These are phyloP conservation scores for Heteromormyrus szaboi DNA, from an alignment of 2,797 vertebrate species.

Conservation along the genomic window DNA sequence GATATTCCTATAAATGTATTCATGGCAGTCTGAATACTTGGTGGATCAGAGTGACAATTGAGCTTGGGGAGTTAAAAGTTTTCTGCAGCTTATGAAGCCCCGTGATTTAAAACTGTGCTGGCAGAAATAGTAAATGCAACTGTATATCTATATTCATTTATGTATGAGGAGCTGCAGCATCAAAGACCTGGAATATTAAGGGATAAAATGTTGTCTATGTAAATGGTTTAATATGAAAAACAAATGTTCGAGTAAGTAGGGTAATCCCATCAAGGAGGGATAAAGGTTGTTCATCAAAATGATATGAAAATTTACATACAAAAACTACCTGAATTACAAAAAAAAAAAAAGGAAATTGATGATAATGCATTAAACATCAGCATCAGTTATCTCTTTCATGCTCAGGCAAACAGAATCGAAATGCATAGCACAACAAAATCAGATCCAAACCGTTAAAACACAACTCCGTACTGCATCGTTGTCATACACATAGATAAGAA, in stretches of 20 bases:
- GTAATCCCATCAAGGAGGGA: conserved; percentile 2
- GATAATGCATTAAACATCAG: neutral
- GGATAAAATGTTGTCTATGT: conserved; percentile 15
- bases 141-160: conserved; percentile 22
- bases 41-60: conserved; percentile 18
- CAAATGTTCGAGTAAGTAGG: conserved; percentile 22
- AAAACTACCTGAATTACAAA: neutral
- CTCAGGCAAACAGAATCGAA: neutral
- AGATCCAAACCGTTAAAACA: neutral
- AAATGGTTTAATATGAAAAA: conserved; percentile 18
- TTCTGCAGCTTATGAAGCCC: conserved; percentile 4
- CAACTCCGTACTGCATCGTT: neutral
- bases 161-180: conserved; percentile 19
- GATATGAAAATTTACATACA: neutral
- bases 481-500: neutral
- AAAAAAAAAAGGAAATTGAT: neutral
- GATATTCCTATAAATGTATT: conserved; percentile 79
- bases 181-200: conserved; percentile 19
- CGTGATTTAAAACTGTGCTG: neutral
- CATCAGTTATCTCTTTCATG: neutral
- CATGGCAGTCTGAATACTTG: conserved; percentile 26
- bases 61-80: conserved; percentile 16
- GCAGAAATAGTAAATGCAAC: conserved; percentile 15
- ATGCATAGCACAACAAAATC: neutral
- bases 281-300: neutral